These are phyloP conservation scores for Diarsia mendica DNA, from an alignment of 2,888 invertebrate genomes.

Conservation along the genomic window DNA sequence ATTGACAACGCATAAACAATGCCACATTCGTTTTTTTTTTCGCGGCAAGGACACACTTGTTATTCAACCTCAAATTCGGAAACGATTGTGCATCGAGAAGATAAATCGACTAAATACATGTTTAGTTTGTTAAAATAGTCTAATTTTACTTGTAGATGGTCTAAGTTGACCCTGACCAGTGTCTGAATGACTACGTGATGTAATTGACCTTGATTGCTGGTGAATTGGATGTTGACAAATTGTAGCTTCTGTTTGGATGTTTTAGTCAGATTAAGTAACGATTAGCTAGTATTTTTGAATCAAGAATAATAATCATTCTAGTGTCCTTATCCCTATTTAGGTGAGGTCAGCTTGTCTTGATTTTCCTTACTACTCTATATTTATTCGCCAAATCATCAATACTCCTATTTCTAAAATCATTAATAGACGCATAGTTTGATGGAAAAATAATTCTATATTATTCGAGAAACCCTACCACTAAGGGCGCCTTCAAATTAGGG, in stretches of 20 bases:
- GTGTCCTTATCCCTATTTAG: background rate
- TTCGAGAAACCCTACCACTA: background rate
- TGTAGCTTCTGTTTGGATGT: constrained; percentile 30
- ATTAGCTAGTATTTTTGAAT: background rate
- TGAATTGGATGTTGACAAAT: constrained; percentile 65
- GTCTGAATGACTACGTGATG: constrained; percentile 65
- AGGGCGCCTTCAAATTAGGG: too few species aligned
- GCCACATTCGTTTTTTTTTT: constrained; percentile 46
- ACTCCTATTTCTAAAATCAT: background rate
- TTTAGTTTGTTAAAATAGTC: constrained; percentile 58
- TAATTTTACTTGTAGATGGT: constrained; percentile 60
- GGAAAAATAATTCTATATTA: background rate
- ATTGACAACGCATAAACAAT: constrained; percentile 39
- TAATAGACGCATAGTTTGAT: background rate
- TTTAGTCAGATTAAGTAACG: constrained; percentile 30
- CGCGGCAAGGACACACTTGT: constrained; percentile 56
- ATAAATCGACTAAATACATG: constrained; percentile 65
- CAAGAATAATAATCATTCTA: too few species aligned
- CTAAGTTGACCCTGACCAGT: constrained; percentile 68
- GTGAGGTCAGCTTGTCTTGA: background rate
- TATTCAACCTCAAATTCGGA: constrained; percentile 64
- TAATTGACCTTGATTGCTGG: constrained; percentile 70
- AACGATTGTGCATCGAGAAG: constrained; percentile 50
- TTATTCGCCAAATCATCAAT: background rate
- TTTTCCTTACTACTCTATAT: background rate